Evolutionary conservation across 2,113 vertebrate genomes (phyloP), one percentile per base, ranked within the genome.

Genomic region (Calyptomena viridis): DNA sequence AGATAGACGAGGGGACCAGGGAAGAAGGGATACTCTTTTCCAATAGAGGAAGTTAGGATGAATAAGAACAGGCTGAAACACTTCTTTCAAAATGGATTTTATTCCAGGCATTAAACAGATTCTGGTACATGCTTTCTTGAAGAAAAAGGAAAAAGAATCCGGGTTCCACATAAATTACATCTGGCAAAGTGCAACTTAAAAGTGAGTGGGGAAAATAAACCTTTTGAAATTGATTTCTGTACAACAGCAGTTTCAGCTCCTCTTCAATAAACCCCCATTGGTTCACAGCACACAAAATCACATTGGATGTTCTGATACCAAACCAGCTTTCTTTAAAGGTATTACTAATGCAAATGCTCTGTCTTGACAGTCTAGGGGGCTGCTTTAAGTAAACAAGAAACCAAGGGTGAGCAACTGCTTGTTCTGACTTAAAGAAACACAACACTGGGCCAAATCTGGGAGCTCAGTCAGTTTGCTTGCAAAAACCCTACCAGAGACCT

Each of bases 91-190:
- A 98, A 97, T 95, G 84, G 93, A 94, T 97, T 98, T 98, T 98
- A 98, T 98, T 98, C 95, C 95, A 95, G 96, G 95, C 96, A 94
- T 94, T 97, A 95, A 96, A 98, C 71, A 60, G 87, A 66, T 96
- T 97, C 96, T 96, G 96, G 95, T 95, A 98, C 98, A 98, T 98
- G 97, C 98, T 98, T 98, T 98, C 97, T 94, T 97, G 71, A 96
- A 97, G 95, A 96, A 97, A 96, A 97, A 86, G 91, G 95, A 95
- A 96, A 97, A 96, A 81, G 90, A 95, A 96, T 87, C 86, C 91
- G 56, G 55, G 67, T 76, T 95, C 46, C 89, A 94, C 93, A 93
- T 93, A 94, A 96, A 96, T 94, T 95, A 97, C 87, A 93, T 94
- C 86, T 93, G 90, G 89, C 87, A 92, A 97, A 95, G 84, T 94